Percentiles rank a stretch among this genome's conserved stretches.
phyloP scores from a whole-genome alignment of 2,113 vertebrate species.

The Cavia aperea region DNA sequence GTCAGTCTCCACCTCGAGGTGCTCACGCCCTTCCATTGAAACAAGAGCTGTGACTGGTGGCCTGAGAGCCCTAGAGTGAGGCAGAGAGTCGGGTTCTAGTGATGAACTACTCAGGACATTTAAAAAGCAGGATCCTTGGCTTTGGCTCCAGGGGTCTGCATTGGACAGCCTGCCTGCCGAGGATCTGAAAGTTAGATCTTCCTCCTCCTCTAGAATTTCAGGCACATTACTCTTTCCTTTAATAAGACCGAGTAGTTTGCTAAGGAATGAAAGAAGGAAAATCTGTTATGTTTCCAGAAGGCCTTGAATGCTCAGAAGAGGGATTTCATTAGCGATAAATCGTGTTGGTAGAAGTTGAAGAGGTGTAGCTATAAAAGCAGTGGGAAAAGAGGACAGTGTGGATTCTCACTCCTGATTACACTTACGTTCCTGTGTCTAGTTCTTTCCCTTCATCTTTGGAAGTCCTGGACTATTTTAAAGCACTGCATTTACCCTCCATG shows the following conservation, averaged over 20 bases:
- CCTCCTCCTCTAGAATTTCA: neutral
- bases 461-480: neutral
- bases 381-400: too few relatives aligned
- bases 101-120: neutral
- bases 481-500: neutral
- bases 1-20: neutral
- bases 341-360: neutral
- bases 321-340: neutral
- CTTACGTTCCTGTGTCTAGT: neutral
- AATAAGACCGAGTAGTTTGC: neutral
- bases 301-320: neutral
- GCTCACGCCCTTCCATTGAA: neutral
- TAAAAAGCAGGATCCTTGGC: neutral
- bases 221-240: neutral
- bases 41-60: neutral
- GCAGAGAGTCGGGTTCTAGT: neutral
- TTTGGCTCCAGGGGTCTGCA: neutral
- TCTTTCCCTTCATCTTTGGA: neutral
- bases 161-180: neutral
- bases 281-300: neutral
- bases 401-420: neutral
- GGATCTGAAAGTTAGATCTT: neutral
- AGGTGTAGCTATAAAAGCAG: fast-evolving
- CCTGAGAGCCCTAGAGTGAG: neutral
- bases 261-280: neutral